Evolutionary conservation across 2,113 vertebrate species (phyloP), one percentile per base, ranked within the genome.

Genomic region (Prochilodus magdalenae): DNA sequence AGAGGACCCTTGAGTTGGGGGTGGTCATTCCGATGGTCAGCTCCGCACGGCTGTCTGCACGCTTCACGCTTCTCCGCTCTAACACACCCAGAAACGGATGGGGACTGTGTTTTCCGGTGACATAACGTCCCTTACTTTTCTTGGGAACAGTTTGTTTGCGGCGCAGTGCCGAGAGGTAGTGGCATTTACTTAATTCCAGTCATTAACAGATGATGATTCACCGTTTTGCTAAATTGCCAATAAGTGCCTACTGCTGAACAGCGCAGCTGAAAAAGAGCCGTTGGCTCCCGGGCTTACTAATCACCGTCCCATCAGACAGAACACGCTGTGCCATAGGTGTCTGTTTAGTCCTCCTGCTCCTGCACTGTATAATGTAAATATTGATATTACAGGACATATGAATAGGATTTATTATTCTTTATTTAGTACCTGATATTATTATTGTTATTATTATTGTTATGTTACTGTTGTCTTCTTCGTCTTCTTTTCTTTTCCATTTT

Each of bases 151-250:
- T 67, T 67, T 81, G 77, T 53, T 49, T 73, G 74, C 71, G 47
- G 40, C 70, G 53, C 27, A 77, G n/a, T 24, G 26, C 63, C 59
- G 51, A 77, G 60, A 74, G 27, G 30, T 81, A 77, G 63, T 78
- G 16, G 36, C 60, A 79, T 82, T 75, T 71, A 79, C 70, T 83
- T 79, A 83, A 83, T 83, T 79, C 49, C 40, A 79, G 70, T 73
- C 70, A 79, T 83, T 83, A 83, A 75, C 76, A 79, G 36, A 78
- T 69, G 76, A 74, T 83, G 82, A 83, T 30, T 83, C 76, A 83
- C 36, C 71, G 55, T 73, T 78, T 73, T 72, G 75, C 15, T 73
- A 73, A 83, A 77, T 77, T 83, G 75, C 59, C 81, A 83, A 55
- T 59, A 78, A 55, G 67, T 74, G 82, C 76, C 72, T 79, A 75